Conservation (phyloP, 2,797 vertebrate species). For the Remorina albescens region DNA sequence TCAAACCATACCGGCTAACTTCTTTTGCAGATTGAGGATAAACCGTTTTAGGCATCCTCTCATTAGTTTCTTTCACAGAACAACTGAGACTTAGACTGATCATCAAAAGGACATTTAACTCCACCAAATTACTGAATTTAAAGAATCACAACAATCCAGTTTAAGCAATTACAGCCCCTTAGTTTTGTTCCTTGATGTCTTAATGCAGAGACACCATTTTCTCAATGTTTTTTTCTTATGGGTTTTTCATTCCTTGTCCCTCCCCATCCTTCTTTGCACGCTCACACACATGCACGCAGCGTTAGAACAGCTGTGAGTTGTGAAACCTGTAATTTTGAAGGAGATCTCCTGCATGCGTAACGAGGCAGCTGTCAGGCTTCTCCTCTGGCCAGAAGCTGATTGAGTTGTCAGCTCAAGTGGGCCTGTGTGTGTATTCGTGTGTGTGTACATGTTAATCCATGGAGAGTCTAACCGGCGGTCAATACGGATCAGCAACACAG, state of each 20-base stretch:
- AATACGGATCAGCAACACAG: slow-evolving; percentile 28
- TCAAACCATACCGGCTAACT: slow-evolving; percentile 41
- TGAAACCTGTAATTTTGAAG: slow-evolving; percentile 52
- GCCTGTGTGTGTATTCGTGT: slow-evolving; percentile 29
- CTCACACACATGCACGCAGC: neutral
- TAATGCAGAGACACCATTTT: slow-evolving; percentile 14
- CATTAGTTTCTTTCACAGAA: slow-evolving; percentile 53
- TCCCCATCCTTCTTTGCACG: neutral
- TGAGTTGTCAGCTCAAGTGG: slow-evolving; percentile 45
- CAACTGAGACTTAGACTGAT: slow-evolving; percentile 43
- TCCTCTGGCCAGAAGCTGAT: slow-evolving; percentile 22
- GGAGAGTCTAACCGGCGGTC: slow-evolving; percentile 33
- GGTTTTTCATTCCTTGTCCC: slow-evolving; percentile 5
- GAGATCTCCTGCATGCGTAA: slow-evolving; percentile 32
- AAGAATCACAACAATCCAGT: slow-evolving; percentile 38
- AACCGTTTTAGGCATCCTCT: slow-evolving; percentile 38
- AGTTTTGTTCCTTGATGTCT: slow-evolving; percentile 43
- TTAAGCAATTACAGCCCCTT: slow-evolving; percentile 33
- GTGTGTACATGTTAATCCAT: slow-evolving; percentile 28
- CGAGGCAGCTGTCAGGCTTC: slow-evolving; percentile 41
- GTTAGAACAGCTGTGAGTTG: slow-evolving; percentile 21
- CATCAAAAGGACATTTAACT: slow-evolving; percentile 62
- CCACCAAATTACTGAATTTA: slow-evolving; percentile 43
- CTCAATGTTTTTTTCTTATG: neutral
- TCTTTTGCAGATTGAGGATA: slow-evolving; percentile 21